Percentiles rank a stretch among this genome's conserved stretches.
These are phyloP conservation scores for Himalopsyche anomala DNA, from an alignment of 2,888 invertebrate genomes.

Conservation along the genomic window DNA sequence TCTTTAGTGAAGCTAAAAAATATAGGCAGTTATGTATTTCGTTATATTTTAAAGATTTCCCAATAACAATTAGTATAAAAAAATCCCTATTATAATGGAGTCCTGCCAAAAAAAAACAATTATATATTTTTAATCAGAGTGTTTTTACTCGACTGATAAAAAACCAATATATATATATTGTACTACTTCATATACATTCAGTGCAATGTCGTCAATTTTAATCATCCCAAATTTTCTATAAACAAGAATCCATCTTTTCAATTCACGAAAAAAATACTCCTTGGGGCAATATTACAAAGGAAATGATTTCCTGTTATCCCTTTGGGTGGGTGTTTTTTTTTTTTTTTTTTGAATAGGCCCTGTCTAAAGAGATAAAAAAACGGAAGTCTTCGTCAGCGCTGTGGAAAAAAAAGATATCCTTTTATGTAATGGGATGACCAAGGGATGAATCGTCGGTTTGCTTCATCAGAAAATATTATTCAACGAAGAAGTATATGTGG, in stretches of 20 bases:
- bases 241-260: neutral
- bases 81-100: no score
- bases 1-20: no score
- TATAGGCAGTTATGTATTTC: no score
- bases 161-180: neutral
- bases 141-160: neutral
- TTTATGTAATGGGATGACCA: slow-evolving; percentile 14
- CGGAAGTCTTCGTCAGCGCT: neutral
- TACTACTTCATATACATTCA: no score
- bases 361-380: neutral
- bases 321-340: neutral
- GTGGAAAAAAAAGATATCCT: neutral
- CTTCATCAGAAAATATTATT: neutral
- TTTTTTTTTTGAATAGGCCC: neutral
- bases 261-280: neutral
- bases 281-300: neutral
- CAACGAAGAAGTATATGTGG: neutral
- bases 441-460: neutral
- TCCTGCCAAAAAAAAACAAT: no score
- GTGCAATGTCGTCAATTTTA: neutral
- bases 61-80: no score
- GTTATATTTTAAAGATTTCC: no score
- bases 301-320: slow-evolving; percentile 17
- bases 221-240: neutral
- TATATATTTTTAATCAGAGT: neutral